Evolutionary conservation across 2,797 vertebrate genomes (phyloP), one percentile per base, ranked within the genome.

Genomic region (Anguilla obscura): DNA sequence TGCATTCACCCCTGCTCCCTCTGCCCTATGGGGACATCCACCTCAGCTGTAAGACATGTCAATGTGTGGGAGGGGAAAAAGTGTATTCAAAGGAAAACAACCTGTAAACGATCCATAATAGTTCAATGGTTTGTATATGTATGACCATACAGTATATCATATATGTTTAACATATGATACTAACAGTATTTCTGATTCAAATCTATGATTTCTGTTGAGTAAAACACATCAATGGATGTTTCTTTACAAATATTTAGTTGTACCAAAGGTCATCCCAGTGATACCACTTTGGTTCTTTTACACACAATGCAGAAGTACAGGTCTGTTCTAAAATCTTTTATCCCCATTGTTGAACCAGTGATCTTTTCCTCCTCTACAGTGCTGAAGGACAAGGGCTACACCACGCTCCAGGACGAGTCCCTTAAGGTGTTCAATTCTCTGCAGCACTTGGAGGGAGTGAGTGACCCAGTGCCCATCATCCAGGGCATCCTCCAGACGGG

Each of bases 1-100:
- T 99, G 92, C 98, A 98, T 91, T 97, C 98, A 0, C 98, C 99
- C 0, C 95, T 99, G 40, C 94, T 99, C 91, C 98, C 99, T 0
- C 96, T 99, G 89, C 98, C 98, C 0, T 99, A 99, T 1, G 99
- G 98, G 9, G 98, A 99, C 94, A 96, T 98, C 90, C 98, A 97
- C 88, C 93, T 96, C 56, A 95, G 94, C 89, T 12, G 98, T 99
- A 91, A 97, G 97, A 92, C 8, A n/a, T 10, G 8, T 2, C 36
- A 40, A 5, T 18, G 40, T 50, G 40, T 24, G 21, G 40, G 40
- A 50, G 45, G 45, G 45, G 36, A 4, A 48, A 18, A 80, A 45
- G 36, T 48, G 7, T 18, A 80, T 80, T 30, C 76, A 80, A 24
- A 45, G 48, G 30, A 7, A 48, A 18, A 40, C 14, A 18, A 76